Conservation (phyloP, 2,113 vertebrate genomes). For the Petroica traversi region DNA sequence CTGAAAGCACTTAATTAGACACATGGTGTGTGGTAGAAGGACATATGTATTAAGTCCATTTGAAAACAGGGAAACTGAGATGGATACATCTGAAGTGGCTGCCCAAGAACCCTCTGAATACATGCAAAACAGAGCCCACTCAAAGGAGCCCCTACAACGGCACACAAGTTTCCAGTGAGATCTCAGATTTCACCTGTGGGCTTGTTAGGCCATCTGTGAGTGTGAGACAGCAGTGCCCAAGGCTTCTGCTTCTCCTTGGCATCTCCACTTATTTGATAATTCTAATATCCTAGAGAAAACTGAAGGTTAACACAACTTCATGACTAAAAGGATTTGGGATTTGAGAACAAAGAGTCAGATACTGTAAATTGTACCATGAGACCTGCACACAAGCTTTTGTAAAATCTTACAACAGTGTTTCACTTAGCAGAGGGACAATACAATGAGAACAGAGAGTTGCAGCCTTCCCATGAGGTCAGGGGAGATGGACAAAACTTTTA, state of each 20-base stretch:
- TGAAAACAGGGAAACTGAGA: neutral
- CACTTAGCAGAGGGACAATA: neutral
- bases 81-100: neutral
- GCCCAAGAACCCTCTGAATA: neutral
- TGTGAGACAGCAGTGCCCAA: neutral
- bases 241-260: neutral
- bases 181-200: neutral
- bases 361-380: neutral
- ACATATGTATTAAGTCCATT: neutral
- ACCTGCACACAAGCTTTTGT: neutral
- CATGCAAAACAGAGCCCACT: neutral
- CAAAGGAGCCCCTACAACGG: neutral
- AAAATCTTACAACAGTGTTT: neutral
- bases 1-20: constrained; percentile 24
- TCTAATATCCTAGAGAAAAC: neutral
- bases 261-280: neutral
- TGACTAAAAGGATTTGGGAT: neutral
- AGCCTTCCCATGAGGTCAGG: neutral
- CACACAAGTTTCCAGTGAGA: neutral
- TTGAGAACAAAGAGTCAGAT: neutral
- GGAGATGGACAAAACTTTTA: neutral
- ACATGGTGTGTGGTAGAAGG: neutral
- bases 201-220: neutral
- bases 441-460: neutral
- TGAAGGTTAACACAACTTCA: neutral